Conservation (phyloP, 1,140 invertebrate genomes). For the Drosophila busckii region DNA sequence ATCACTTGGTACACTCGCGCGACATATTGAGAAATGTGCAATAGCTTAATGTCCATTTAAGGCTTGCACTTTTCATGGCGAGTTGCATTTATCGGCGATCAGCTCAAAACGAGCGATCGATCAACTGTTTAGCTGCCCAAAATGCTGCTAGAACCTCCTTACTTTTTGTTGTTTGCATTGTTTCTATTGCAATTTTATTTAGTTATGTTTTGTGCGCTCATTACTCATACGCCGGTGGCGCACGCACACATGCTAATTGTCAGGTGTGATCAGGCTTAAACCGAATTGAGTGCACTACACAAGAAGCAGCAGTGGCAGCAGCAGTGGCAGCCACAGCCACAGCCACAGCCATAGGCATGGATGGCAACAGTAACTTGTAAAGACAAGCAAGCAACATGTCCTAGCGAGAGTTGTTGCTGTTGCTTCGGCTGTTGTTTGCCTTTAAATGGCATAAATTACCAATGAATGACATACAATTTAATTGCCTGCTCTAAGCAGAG, state of each 20-base stretch:
- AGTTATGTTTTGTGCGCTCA: slow-evolving; percentile 1
- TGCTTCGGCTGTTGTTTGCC: slow-evolving; percentile 39
- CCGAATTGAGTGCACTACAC: background rate
- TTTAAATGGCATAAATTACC: slow-evolving; percentile 78
- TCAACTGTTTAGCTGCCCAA: slow-evolving; percentile 35
- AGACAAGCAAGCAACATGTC: slow-evolving; percentile 21
- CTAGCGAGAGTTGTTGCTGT: slow-evolving; percentile 22
- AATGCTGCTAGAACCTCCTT: no score
- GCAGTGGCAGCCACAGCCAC: background rate
- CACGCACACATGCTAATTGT: slow-evolving; percentile 46
- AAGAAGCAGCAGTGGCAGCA: slow-evolving; percentile 2
- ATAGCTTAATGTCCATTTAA: slow-evolving; percentile 78
- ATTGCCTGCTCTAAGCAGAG: slow-evolving; percentile 68
- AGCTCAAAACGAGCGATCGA: slow-evolving; percentile 45
- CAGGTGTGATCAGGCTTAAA: slow-evolving; percentile 26
- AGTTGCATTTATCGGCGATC: slow-evolving; percentile 77
- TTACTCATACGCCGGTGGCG: slow-evolving; percentile 35
- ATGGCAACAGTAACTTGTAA: no score
- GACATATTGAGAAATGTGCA: slow-evolving; percentile 79
- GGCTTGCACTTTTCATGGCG: slow-evolving; percentile 75
- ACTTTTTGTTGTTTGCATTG: no score
- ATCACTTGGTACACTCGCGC: slow-evolving; percentile 71
- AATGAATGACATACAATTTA: slow-evolving; percentile 79
- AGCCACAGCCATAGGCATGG: background rate
- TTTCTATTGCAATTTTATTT: no score